phyloP scores from a whole-genome alignment of 35 echinoderm and acorn worm genomes.

The Ophioderma brevispina region DNA sequence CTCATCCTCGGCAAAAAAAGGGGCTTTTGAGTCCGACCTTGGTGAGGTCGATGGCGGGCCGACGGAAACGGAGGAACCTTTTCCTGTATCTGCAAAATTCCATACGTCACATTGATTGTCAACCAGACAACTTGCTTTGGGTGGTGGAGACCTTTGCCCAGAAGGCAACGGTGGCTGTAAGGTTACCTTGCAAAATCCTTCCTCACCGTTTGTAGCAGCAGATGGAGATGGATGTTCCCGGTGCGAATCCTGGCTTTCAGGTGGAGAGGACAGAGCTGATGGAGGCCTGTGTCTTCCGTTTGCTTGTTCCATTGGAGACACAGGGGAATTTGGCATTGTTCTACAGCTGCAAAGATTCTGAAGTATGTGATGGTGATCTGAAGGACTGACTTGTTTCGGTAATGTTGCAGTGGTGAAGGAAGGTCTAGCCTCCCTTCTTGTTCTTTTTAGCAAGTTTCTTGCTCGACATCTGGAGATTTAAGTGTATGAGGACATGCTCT shows the following conservation, averaged over 20 bases:
- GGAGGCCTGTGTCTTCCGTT: background rate
- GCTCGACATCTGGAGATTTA: slow-evolving; percentile 5
- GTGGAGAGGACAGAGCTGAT: background rate
- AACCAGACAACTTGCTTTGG: background rate
- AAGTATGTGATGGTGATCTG: background rate
- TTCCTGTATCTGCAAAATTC: background rate
- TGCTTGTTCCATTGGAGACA: background rate
- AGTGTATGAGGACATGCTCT: background rate
- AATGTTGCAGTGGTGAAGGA: background rate
- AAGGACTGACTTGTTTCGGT: background rate
- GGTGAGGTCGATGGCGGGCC: background rate
- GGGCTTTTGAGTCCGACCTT: background rate
- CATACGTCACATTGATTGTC: background rate
- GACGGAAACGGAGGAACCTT: too few relatives aligned
- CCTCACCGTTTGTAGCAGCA: background rate
- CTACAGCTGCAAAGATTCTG: background rate
- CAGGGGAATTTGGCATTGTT: too few relatives aligned
- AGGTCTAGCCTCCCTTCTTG: background rate
- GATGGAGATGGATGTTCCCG: too few relatives aligned
- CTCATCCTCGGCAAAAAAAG: background rate
- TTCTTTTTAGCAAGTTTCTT: too few relatives aligned
- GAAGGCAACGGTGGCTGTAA: too few relatives aligned
- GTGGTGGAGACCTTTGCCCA: background rate
- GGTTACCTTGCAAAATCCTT: background rate
- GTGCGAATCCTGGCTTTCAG: background rate